Base-by-base conservation (phyloP, 2,113 vertebrate genomes). In the Loxodonta africana region DNA sequence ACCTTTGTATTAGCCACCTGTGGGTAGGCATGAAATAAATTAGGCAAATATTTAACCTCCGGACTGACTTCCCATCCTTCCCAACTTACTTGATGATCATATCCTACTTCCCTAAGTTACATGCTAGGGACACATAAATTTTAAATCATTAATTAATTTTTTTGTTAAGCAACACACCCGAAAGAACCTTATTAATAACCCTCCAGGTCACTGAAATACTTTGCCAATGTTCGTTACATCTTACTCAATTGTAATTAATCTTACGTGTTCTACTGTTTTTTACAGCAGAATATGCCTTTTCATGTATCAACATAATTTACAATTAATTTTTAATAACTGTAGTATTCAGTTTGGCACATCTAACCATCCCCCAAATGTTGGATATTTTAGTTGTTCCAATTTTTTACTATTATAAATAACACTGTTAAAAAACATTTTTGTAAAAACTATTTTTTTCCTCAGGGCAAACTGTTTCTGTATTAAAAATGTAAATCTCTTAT, bases 211-310 rank as follows among this genome's bases (percentile, higher is more conserved):
- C 9, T 86, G 78, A 37, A 1, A 33, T 62, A 57, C 18, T 92
- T 90, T 83, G 74, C 44, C 65, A 82, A 7, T 63, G 41, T 93
- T 90, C 12, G 69, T 86, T 86, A 82, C 60, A 87, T 69, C 86
- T 90, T 92, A 92, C 73, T 85, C 82, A 86, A 73, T 57, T 94
- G 46, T 48, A 73, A 57, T 89, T 96, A 76, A 60, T 96, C 41
- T 62, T 77, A 41, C 62, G 28, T 44, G 30, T 67, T 83, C 10
- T 85, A 25, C 30, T 48, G 3, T 71, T 93, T 89, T 88, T 90
- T 67, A 57, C 37, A 74, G 21, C 9, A 23, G 20, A 41, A 8
- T 67, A 30, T 48, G 48, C 6, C 69, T 60, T 74, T 76, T 95
- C 53, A 48, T 76, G 7, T 89, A 57, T 65, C 26, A 80, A 21